Evolutionary conservation across 1,140 invertebrate species (phyloP), one percentile per base, ranked within the genome.

Genomic region (Heliconius congener): DNA sequence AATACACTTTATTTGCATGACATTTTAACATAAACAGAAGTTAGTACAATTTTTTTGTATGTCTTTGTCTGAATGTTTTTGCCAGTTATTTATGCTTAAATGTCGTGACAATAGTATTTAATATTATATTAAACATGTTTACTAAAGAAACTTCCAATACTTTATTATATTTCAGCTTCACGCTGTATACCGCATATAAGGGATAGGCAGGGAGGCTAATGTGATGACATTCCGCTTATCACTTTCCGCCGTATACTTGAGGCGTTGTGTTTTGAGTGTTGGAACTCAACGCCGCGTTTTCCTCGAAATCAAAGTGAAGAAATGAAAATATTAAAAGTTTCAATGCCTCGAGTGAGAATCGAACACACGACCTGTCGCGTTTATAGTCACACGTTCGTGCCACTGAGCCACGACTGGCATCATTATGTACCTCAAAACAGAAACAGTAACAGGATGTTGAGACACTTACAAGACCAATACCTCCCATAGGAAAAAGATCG

Each of bases 41-140:
- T 60, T 60, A 60, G 60, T 30, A 30, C 60, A 66, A 30, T 27
- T 66, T 66, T n/a, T n/a, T n/a, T n/a, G n/a, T n/a, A n/a, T n/a
- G n/a, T n/a, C 60, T 66, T 66, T 27, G 23, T 18, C 60, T 30
- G 13, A 30, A 66, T 16, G 60, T 66, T 18, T 66, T 66, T 66
- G 11, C 60, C 0, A 16, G 23, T 66, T 27, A 66, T 66, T 66
- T 66, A 66, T 66, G 60, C 16, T 66, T 66, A 16, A 66, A 9
- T 66, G 16, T 66, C 60, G 27, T 66, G 60, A 66, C 60, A 66
- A 66, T 30, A 66, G 27, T 9, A 30, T 66, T 66, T 27, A 3
- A 16, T 66, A 66, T 66, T 30, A 66, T 9, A 30, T 60, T 60
- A 3, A 60, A 60, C 55, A 60, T 23, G 55, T 23, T 60, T n/a